Conservation (phyloP, 2,888 invertebrate genomes). For the Shargacucullia verbasci region DNA sequence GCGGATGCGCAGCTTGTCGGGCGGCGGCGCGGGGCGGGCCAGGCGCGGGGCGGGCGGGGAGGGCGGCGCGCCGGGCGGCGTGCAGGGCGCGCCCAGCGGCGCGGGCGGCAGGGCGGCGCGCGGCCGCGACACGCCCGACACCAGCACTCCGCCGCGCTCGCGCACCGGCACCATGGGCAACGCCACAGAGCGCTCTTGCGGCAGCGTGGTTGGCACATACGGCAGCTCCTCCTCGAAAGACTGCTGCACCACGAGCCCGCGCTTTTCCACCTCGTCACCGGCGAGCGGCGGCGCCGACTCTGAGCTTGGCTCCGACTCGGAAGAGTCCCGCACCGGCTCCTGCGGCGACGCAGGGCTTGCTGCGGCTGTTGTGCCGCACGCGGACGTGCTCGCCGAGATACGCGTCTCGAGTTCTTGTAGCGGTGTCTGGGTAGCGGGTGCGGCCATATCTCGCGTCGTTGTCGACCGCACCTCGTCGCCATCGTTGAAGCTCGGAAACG, state of each 20-base stretch:
- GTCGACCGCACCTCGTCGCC: conserved; percentile 87
- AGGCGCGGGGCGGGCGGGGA: conserved; percentile 65
- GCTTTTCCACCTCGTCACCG: conserved; percentile 91
- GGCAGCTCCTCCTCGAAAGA: conserved; percentile 96
- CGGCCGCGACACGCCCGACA: conserved; percentile 84
- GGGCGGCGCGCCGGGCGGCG: conserved; percentile 87
- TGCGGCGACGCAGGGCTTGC: conserved; percentile 40
- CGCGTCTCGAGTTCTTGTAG: conserved; percentile 17
- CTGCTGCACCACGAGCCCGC: conserved; percentile 92
- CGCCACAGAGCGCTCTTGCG: conserved; percentile 94
- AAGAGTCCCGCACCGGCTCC: conserved; percentile 83
- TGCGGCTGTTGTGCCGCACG: conserved; percentile 5
- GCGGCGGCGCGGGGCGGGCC: conserved; percentile 63
- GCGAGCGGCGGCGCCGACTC: conserved; percentile 80
- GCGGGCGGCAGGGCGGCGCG: conserved; percentile 91
- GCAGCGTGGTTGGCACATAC: conserved; percentile 96
- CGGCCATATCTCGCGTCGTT: conserved; percentile 43
- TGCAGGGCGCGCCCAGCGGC: conserved; percentile 59
- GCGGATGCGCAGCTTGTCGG: conserved; percentile 77
- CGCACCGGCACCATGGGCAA: conserved; percentile 94
- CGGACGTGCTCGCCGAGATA: background rate
- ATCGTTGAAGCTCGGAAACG: conserved; percentile 82
- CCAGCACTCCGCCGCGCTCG: conserved; percentile 78
- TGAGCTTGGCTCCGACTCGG: conserved; percentile 91
- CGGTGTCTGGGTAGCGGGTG: conserved; percentile 50